Conservation (phyloP, 2,113 vertebrate genomes). For the Acrocephalus arundinaceus region DNA sequence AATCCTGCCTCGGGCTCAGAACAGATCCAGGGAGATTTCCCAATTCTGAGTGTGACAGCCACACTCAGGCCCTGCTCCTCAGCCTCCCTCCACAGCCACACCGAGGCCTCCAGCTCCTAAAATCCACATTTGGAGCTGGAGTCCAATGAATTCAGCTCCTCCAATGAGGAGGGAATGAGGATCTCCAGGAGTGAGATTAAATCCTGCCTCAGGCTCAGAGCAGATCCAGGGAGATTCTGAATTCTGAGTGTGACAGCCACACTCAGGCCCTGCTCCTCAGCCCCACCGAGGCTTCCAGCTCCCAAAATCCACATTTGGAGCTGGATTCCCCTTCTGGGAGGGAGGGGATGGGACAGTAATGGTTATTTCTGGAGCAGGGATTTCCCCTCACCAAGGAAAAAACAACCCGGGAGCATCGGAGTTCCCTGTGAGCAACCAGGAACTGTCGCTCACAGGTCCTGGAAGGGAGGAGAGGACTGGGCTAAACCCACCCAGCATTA, state of each 20-base stretch:
- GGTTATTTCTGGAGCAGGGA: not conserved
- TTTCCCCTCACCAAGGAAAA: not conserved
- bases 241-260: not conserved
- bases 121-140: no score
- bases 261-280: accelerated
- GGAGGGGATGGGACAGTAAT: not conserved
- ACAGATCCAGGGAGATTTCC: no score
- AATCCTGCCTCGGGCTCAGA: no score
- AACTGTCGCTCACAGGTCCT: not conserved
- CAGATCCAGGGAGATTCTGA: not conserved
- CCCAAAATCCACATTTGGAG: accelerated
- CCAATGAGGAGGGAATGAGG: no score
- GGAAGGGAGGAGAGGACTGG: not conserved
- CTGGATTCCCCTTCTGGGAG: accelerated
- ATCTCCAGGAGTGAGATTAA: not conserved
- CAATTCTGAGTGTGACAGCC: no score
- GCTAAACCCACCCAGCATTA: not conserved
- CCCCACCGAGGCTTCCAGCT: not conserved
- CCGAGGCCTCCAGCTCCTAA: no score
- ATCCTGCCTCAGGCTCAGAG: not conserved
- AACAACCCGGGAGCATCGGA: not conserved
- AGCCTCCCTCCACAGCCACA: no score
- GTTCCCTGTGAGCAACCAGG: not conserved
- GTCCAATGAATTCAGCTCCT: no score
- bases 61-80: no score